Conservation (phyloP, 2,113 vertebrate species). For the Cynopterus brachyotis region DNA sequence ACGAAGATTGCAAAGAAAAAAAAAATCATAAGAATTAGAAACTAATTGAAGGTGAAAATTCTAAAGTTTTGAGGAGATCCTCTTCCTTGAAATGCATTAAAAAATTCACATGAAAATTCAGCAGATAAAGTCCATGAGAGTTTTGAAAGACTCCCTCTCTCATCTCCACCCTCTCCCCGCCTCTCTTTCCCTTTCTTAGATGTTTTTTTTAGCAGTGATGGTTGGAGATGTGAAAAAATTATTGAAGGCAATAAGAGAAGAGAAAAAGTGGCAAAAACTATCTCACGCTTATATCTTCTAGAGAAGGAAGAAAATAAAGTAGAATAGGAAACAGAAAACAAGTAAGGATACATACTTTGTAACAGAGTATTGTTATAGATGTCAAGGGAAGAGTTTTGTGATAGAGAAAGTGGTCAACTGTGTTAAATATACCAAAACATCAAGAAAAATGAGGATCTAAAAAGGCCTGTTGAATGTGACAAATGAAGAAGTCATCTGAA, state of each 20-base stretch:
- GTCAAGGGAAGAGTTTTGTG: background rate
- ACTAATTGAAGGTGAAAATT: background rate
- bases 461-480: background rate
- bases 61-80: background rate
- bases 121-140: background rate
- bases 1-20: constrained; percentile 5
- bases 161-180: too few relatives aligned
- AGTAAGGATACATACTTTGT: background rate
- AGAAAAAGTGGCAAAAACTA: background rate
- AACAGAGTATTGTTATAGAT: background rate
- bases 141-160: background rate
- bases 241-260: background rate
- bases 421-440: constrained; percentile 44
- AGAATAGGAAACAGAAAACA: background rate
- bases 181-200: background rate
- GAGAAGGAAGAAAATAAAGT: background rate
- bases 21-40: background rate
- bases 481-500: constrained; percentile 3
- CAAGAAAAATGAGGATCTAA: constrained; percentile 21
- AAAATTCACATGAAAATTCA: background rate
- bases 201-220: background rate
- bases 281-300: background rate
- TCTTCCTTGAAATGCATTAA: background rate
- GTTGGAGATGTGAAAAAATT: background rate
- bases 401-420: background rate